phyloP scores from a whole-genome alignment of 2,113 vertebrate species.

The Candoia aspera region DNA sequence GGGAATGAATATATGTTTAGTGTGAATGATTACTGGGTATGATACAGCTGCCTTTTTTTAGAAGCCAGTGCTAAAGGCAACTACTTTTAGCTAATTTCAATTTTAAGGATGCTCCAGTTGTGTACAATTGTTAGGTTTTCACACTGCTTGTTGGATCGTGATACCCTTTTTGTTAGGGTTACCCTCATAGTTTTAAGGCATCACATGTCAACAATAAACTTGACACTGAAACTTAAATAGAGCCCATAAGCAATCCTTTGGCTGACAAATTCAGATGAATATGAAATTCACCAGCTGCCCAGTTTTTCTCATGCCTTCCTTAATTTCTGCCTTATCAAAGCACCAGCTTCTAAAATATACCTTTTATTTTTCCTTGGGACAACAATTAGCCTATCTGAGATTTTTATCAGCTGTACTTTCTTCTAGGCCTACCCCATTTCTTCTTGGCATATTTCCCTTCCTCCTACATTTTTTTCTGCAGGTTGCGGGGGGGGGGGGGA shows the following conservation, averaged over 20 bases:
- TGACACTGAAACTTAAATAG: neutral
- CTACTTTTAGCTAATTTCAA: neutral
- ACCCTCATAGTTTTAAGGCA: neutral
- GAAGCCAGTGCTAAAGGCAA: neutral
- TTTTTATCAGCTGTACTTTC: neutral
- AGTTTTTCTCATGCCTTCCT: neutral
- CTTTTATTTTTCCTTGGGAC: neutral
- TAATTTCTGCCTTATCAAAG: neutral
- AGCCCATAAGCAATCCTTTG: neutral
- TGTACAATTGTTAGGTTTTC: neutral
- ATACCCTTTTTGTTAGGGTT: neutral
- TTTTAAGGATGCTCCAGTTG: neutral
- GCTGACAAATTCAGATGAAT: neutral
- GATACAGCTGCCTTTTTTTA: neutral
- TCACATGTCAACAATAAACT: neutral
- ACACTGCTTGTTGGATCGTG: neutral
- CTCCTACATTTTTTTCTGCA: too few relatives aligned
- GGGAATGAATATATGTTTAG: neutral
- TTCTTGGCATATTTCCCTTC: neutral
- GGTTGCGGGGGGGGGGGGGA: neutral
- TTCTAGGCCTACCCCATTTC: neutral
- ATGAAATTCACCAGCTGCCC: neutral
- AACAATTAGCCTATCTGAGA: neutral
- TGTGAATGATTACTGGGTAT: neutral
- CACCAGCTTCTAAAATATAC: neutral